Evolutionary conservation across 92 coral and sea anemone genomes (phyloP).

Genomic region (Porites evermanni): DNA sequence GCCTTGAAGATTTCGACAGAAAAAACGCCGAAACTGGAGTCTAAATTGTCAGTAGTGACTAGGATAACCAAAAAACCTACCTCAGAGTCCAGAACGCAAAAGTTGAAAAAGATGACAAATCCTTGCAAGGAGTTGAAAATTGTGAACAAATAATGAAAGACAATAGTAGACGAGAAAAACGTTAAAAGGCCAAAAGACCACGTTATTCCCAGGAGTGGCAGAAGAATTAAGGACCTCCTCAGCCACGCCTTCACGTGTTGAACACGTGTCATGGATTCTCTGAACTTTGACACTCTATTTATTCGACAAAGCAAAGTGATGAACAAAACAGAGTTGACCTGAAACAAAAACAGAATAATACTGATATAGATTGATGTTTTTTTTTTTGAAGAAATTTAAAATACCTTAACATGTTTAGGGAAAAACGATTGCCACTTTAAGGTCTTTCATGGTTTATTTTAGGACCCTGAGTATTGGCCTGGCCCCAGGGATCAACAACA

Average conservation of each 20-base stretch:
- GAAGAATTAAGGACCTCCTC: slow-evolving; percentile 80
- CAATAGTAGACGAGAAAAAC: slow-evolving; percentile 71
- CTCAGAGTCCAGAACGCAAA: slow-evolving; percentile 84
- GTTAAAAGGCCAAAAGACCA: slow-evolving; percentile 93
- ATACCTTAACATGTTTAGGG: too few relatives aligned
- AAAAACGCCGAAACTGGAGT: not conserved
- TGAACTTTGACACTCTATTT: slow-evolving; percentile 77
- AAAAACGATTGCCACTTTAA: too few relatives aligned
- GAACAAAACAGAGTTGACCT: slow-evolving; percentile 83
- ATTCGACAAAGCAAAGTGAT: slow-evolving; percentile 71
- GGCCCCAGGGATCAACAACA: too few relatives aligned
- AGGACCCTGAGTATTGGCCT: too few relatives aligned
- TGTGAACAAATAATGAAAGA: slow-evolving; percentile 87
- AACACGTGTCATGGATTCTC: slow-evolving; percentile 67
- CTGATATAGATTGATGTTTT: not conserved
- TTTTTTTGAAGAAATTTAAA: too few relatives aligned
- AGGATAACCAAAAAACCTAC: slow-evolving; percentile 31
- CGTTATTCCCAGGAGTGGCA: slow-evolving; percentile 90
- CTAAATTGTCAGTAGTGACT: not conserved
- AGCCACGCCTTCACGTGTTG: slow-evolving; percentile 80
- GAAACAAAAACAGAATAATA: not conserved
- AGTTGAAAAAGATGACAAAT: slow-evolving; percentile 86
- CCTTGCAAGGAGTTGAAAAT: slow-evolving; percentile 86
- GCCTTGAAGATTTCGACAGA: too few relatives aligned
- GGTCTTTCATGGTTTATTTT: too few relatives aligned